Base-by-base conservation (phyloP, 2,888 invertebrate genomes). In the Phalangium opilio region DNA sequence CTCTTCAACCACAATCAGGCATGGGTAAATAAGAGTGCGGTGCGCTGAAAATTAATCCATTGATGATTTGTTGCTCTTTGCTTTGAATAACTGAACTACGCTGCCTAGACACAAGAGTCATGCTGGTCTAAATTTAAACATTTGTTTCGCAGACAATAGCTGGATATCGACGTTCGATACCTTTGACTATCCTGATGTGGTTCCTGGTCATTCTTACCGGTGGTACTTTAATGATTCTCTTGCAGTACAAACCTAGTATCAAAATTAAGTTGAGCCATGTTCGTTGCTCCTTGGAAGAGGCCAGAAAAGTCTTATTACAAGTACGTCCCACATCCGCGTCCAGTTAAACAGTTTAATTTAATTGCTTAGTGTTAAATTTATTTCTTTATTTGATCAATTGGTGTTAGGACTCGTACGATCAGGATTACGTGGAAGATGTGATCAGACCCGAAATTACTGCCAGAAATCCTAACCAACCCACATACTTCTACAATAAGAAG, bases 401-500 rank as follows among this genome's bases (percentile, higher is more conserved):
- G n/a, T 34, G 34, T 15, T 47, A 58, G 54, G 55, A 54, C 47
- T 42, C 46, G 14, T 45, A 50, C 27, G 45, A 50, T 1, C 49
- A 55, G 35, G 50, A 52, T 36, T 52, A 52, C 33, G 49, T 53
- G 2, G 56, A 56, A 45, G 41, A 15, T 4, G 50, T 56, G 3
- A 19, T 50, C 12, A 41, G 43, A 44, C 50, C 51, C 3, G 34
- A 20, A 1, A 44, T 46, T 18, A 40, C 32, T 8, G 17, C 39
- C 2, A 44, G 46, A 12, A 17, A 34, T 4, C 39, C 47, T 2
- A 48, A 41, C 18, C 48, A 50, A 36, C 43, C 44, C 32, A 46
- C 44, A 8, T 66, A 65, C 54, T 70, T 70, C 55, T 50, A 60
- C 34, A 64, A 65, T 52, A 69, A 69, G 57, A 68, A 67, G 52